Percentiles rank a stretch among this genome's conserved stretches.
Evolutionary conservation across 2,113 vertebrate species (phyloP).

Genomic region (Pangasianodon gigas): DNA sequence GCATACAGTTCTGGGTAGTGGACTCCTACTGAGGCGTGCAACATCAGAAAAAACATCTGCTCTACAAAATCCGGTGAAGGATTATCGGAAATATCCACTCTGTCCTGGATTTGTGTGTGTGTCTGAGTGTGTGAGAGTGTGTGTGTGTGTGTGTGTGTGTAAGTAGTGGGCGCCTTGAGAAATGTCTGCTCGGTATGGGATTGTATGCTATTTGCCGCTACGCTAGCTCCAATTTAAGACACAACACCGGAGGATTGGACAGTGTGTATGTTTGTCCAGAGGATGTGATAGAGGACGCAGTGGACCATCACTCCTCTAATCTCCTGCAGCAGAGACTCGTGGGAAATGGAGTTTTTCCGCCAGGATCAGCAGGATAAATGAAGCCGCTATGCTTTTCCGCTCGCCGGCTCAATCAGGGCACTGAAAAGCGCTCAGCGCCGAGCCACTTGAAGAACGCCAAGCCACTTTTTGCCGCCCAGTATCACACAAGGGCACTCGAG

Average conservation of each 20-base stretch:
- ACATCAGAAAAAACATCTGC: conserved; percentile 2
- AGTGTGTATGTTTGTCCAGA: conserved; percentile 33
- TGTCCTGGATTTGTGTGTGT: neutral
- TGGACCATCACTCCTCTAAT: conserved; percentile 38
- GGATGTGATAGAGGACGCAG: conserved; percentile 28
- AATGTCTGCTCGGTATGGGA: conserved; percentile 17
- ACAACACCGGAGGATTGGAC: conserved; percentile 41
- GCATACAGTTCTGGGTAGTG: neutral
- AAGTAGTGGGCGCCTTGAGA: neutral
- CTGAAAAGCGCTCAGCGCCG: neutral
- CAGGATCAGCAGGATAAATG: conserved; percentile 22
- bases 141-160: conserved; percentile 23
- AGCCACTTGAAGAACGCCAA: neutral
- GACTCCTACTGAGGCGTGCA: neutral
- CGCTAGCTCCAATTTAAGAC: conserved; percentile 47
- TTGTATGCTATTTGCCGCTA: conserved; percentile 37
- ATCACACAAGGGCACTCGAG: conserved; percentile 13
- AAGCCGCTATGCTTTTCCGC: neutral
- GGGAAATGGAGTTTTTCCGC: conserved; percentile 38
- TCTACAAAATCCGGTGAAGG: neutral
- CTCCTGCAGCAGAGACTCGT: conserved; percentile 32
- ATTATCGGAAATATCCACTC: conserved; percentile 9
- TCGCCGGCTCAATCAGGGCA: neutral
- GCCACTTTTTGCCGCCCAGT: neutral
- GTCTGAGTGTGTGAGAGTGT: neutral